phyloP scores from a whole-genome alignment of 2,113 vertebrate genomes.

The Eleginops maclovinus region DNA sequence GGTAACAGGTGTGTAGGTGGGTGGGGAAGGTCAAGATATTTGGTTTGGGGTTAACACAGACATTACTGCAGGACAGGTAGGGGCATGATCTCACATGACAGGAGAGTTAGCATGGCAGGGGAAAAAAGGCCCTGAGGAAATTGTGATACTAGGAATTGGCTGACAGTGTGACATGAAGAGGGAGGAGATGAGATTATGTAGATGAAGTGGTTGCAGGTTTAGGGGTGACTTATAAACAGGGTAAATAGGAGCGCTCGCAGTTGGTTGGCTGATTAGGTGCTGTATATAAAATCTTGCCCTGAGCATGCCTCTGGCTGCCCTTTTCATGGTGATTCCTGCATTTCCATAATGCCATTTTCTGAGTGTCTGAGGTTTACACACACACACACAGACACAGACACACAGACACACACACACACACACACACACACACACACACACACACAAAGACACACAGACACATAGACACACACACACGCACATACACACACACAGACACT shows the following conservation, averaged over 20 bases:
- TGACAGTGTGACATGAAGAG: neutral
- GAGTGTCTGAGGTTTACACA: slow-evolving; percentile 22
- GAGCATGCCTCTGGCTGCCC: slow-evolving; percentile 64
- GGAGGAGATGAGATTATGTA: slow-evolving; percentile 35
- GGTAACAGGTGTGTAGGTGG: slow-evolving; percentile 4
- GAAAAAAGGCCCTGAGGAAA: neutral
- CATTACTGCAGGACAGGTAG: neutral
- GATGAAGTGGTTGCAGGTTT: slow-evolving; percentile 54
- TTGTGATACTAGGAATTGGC: neutral
- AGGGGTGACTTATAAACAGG: slow-evolving; percentile 60
- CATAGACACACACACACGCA: slow-evolving; percentile 15
- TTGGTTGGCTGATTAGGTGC: slow-evolving; percentile 47
- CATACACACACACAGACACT: slow-evolving; percentile 14
- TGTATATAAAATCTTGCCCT: slow-evolving; percentile 52
- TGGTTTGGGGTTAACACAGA: neutral
- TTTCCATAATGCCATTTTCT: slow-evolving; percentile 62
- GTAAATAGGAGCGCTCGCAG: slow-evolving; percentile 37
- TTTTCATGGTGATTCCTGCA: slow-evolving; percentile 62
- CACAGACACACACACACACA: slow-evolving; percentile 15
- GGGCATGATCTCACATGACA: neutral
- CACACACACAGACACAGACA: slow-evolving; percentile 21
- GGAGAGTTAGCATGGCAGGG: neutral
- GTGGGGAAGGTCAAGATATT: neutral
- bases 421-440: neutral
- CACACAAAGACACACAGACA: slow-evolving; percentile 17